These are phyloP conservation scores for Thera obeliscata DNA, from an alignment of 2,888 invertebrate genomes.

Conservation along the genomic window DNA sequence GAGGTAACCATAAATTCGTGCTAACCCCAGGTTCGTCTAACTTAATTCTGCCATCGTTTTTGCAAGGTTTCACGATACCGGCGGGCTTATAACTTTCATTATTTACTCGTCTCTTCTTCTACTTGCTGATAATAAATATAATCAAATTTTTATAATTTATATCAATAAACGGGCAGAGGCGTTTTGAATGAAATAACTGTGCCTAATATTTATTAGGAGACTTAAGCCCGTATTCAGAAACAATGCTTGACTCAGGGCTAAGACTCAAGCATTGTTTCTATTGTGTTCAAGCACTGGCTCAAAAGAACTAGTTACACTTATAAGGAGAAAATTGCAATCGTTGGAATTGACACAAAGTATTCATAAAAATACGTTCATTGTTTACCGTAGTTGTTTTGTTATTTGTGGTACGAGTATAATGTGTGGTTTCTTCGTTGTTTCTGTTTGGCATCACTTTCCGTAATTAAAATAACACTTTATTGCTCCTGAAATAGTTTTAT, in stretches of 20 bases:
- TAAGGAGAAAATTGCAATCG: too few species aligned
- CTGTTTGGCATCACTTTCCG: slow-evolving; percentile 38
- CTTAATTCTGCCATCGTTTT: neutral
- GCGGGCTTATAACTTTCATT: neutral
- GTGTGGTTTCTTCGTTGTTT: slow-evolving; percentile 28
- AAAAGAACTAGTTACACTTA: too few species aligned
- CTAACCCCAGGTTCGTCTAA: neutral
- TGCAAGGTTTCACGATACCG: neutral
- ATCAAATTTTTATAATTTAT: neutral
- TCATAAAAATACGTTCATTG: neutral
- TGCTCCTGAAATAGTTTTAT: slow-evolving; percentile 36
- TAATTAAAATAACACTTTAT: slow-evolving; percentile 41
- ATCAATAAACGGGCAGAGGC: too few species aligned
- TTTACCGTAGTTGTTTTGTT: slow-evolving; percentile 4
- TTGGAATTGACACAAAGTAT: neutral
- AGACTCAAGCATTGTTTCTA: too few species aligned
- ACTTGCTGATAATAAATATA: neutral
- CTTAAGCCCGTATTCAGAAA: too few species aligned
- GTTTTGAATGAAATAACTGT: neutral
- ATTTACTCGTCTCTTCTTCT: neutral
- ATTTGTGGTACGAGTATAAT: neutral
- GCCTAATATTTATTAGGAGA: too few species aligned
- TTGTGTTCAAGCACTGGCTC: too few species aligned
- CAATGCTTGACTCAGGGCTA: too few species aligned
- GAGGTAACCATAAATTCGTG: neutral